Evolutionary conservation across 30 jellyfish, hydroid and myxozoan genomes (phyloP).

Genomic region (Aurelia aurita): DNA sequence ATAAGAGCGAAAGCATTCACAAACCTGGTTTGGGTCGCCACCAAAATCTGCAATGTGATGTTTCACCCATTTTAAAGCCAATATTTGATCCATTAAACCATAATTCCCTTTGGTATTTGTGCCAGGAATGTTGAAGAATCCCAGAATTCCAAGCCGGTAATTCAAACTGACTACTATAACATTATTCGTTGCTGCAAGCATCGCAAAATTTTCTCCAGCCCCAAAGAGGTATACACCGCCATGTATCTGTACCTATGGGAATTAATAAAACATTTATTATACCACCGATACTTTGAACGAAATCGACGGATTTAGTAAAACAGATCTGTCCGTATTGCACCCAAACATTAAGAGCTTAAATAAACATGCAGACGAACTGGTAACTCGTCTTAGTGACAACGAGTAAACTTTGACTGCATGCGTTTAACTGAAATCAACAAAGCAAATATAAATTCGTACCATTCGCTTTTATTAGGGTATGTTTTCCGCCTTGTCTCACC

Average conservation of each 20-base stretch:
- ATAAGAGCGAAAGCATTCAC: too few species aligned
- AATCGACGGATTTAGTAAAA: too few species aligned
- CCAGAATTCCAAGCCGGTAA: conserved; percentile 77
- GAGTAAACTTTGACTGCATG: too few species aligned
- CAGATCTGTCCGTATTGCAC: neutral
- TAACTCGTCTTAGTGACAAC: too few species aligned
- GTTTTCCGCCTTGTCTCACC: neutral
- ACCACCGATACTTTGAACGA: neutral
- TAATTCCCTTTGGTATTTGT: conserved; percentile 68
- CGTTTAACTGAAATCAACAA: too few species aligned
- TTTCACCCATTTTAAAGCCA: conserved; percentile 81
- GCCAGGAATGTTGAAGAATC: conserved; percentile 71
- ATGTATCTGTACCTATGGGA: conserved; percentile 74
- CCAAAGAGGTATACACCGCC: conserved; percentile 69
- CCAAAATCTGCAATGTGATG: conserved; percentile 71
- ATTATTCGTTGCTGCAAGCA: conserved; percentile 49
- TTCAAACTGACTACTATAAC: conserved; percentile 76
- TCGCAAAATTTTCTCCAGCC: conserved; percentile 39
- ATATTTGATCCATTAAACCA: conserved; percentile 84
- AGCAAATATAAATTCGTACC: neutral
- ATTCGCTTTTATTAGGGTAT: neutral
- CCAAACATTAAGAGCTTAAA: too few species aligned
- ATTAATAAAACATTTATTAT: too few species aligned
- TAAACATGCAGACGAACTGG: too few species aligned
- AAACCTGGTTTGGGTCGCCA: conserved; percentile 70